Evolutionary conservation across 2,888 invertebrate genomes (phyloP).

Genomic region (Himalopsyche kuldschensis): DNA sequence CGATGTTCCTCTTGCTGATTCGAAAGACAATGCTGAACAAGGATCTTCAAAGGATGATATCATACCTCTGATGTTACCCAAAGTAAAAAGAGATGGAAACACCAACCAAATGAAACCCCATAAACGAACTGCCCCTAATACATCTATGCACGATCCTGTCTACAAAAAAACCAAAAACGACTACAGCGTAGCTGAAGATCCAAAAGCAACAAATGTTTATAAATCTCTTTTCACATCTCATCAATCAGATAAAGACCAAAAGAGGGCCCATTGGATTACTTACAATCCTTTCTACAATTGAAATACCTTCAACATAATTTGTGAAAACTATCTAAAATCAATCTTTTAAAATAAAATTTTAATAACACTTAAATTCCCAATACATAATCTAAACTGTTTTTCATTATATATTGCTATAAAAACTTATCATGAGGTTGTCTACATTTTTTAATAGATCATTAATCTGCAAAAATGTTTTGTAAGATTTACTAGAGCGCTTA

Average conservation of each 20-base stretch:
- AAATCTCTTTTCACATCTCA: slow-evolving; percentile 95
- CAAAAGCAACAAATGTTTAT: slow-evolving; percentile 85
- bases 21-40: slow-evolving; percentile 46
- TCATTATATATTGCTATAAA: too few species aligned
- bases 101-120: slow-evolving; percentile 31
- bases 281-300: slow-evolving; percentile 94
- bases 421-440: too few species aligned
- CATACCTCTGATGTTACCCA: slow-evolving; percentile 25
- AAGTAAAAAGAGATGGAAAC: slow-evolving; percentile 8
- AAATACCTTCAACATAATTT: slow-evolving; percentile 41
- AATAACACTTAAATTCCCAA: too few species aligned
- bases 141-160: slow-evolving; percentile 64
- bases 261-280: slow-evolving; percentile 95
- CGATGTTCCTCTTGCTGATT: slow-evolving; percentile 5
- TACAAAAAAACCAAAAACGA: slow-evolving; percentile 76
- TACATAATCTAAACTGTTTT: too few species aligned
- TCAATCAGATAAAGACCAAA: slow-evolving; percentile 81
- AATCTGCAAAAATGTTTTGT: too few species aligned
- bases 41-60: slow-evolving; percentile 40
- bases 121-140: slow-evolving; percentile 47
- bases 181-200: slow-evolving; percentile 89
- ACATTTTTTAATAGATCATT: too few species aligned
- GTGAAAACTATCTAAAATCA: not conserved
- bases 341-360: too few species aligned
- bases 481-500: too few species aligned